Percentiles rank a stretch among this genome's conserved stretches.
Conservation (phyloP, 1,140 invertebrate genomes). For the Trypoxylus dichotomus region DNA sequence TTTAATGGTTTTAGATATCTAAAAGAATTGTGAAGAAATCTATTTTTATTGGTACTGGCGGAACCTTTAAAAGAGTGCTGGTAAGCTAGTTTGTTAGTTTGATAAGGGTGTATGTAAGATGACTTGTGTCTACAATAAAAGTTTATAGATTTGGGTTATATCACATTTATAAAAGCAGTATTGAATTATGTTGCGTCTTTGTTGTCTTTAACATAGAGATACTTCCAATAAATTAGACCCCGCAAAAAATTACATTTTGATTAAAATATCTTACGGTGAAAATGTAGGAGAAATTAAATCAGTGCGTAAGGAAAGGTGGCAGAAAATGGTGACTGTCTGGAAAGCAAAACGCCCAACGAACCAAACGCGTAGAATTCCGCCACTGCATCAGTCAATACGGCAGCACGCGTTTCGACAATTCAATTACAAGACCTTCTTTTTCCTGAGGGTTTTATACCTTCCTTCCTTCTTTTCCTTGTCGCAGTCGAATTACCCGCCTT, state of each 20-base stretch:
- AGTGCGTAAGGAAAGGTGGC: not conserved
- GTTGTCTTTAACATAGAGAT: not conserved
- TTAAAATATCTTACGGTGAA: slow-evolving; percentile 5
- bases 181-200: too few relatives aligned
- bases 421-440: slow-evolving; percentile 34
- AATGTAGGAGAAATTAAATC: slow-evolving; percentile 6
- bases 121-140: too few relatives aligned
- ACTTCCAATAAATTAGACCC: slow-evolving; percentile 16
- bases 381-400: slow-evolving; percentile 31
- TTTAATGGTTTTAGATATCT: too few relatives aligned
- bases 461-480: slow-evolving; percentile 13
- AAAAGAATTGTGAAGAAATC: too few relatives aligned
- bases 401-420: slow-evolving; percentile 34
- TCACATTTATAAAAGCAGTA: too few relatives aligned
- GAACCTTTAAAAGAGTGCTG: too few relatives aligned
- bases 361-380: not conserved
- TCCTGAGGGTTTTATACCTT: slow-evolving; percentile 26
- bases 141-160: too few relatives aligned
- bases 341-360: not conserved
- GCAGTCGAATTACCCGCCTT: slow-evolving; percentile 17
- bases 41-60: too few relatives aligned
- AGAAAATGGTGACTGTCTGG: not conserved
- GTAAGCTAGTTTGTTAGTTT: too few relatives aligned
- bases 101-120: too few relatives aligned
- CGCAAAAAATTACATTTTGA: slow-evolving; percentile 22